Conservation (phyloP, 2,797 vertebrate genomes). For the Rhabdophis nuchalis region DNA sequence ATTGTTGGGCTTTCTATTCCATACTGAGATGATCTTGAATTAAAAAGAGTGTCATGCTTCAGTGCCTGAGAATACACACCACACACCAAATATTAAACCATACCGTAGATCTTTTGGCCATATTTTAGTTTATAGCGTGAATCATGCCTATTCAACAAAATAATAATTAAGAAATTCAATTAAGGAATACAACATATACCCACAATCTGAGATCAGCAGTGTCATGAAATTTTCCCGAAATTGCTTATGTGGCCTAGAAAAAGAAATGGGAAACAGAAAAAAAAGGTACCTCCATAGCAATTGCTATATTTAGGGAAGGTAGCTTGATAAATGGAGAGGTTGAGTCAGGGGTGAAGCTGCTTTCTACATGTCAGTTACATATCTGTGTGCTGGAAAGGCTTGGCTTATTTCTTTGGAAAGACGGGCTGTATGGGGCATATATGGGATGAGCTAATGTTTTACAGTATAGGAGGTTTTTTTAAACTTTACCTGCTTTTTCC, state of each 20-base stretch:
- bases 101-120: background rate
- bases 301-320: background rate
- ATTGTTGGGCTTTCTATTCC: background rate
- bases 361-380: background rate
- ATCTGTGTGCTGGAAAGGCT: background rate
- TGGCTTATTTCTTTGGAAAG: background rate
- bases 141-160: background rate
- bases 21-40: background rate
- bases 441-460: background rate
- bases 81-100: background rate
- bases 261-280: slow-evolving; percentile 6
- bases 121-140: background rate
- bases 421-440: background rate
- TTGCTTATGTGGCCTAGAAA: background rate
- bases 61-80: background rate
- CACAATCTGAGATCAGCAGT: background rate
- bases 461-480: background rate
- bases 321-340: background rate
- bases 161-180: background rate
- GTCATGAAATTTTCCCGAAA: background rate
- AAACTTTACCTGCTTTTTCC: background rate
- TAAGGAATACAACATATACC: background rate
- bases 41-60: background rate
- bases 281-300: background rate
- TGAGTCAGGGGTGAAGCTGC: background rate